phyloP scores from a whole-genome alignment of 2,888 invertebrate genomes.

The Ophion ellenae region DNA sequence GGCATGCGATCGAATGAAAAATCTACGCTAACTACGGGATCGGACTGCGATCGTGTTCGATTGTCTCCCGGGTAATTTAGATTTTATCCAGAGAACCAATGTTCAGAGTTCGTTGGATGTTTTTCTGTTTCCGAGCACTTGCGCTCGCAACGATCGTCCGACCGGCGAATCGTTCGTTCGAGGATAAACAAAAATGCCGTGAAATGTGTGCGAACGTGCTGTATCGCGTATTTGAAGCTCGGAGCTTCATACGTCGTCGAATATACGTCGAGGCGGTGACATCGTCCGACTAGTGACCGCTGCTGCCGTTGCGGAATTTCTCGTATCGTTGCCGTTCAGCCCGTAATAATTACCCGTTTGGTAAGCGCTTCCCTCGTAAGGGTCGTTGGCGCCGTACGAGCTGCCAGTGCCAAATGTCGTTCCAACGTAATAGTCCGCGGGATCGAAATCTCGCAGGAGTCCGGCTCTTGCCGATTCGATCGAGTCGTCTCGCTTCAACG shows the following conservation, averaged over 20 bases:
- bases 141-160: too few species aligned
- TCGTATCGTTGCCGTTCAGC: conserved; percentile 80
- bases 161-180: too few species aligned
- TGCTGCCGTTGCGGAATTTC: conserved; percentile 78
- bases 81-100: neutral
- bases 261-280: conserved; percentile 91
- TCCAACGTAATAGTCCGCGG: conserved; percentile 88
- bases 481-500: conserved; percentile 85
- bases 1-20: conserved; percentile 45
- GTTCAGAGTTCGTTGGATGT: neutral
- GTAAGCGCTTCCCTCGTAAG: conserved; percentile 78
- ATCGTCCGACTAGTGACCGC: conserved; percentile 85
- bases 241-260: conserved; percentile 90
- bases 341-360: conserved; percentile 81
- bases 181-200: conserved; percentile 20
- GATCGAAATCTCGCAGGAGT: conserved; percentile 91
- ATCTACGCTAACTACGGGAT: conserved; percentile 29
- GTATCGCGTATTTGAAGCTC: neutral
- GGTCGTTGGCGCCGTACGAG: conserved; percentile 75
- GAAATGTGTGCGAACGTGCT: neutral
- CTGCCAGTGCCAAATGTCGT: conserved; percentile 80
- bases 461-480: conserved; percentile 91
- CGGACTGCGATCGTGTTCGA: conserved; percentile 5
- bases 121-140: neutral
- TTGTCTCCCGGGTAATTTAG: neutral